Evolutionary conservation across 2,797 vertebrate species (phyloP), one percentile per base, ranked within the genome.

Genomic region (Poliocrania exsul): DNA sequence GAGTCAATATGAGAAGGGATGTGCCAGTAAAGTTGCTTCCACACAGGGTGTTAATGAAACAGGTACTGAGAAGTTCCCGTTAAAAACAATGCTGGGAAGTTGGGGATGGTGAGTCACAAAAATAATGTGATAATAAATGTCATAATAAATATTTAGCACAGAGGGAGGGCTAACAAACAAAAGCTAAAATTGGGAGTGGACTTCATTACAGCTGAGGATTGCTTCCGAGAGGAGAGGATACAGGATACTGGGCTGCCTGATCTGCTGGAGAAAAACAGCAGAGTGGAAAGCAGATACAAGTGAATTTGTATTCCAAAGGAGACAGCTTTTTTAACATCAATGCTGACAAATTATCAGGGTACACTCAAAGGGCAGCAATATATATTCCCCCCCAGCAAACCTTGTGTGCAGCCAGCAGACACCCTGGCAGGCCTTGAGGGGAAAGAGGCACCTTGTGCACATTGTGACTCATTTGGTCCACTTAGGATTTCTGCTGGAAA

Each of bases 161-260:
- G 82, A 64, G 88, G 91, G 82, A 90, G 56, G 37, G 47, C 85
- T 56, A 85, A 78, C 31, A 73, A 94, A 88, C 60, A 65, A 53
- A 66, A 85, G 82, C 61, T 88, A 86, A 85, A 77, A 35, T 64
- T 54, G 71, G 80, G 75, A 89, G 33, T 37, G 51, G 79, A 78
- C 71, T 77, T 82, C 49, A n/a, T 60, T 85, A 56, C 33, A 81
- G 82, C 49, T 65, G 16, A 91, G 61, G 29, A 29, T 91, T 90
- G 75, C 71, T 90, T 91, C 21, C 1, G 16, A 77, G 46, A 57
- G 37, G 17, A 58, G 69, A 78, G 86, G 44, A 77, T 28, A 58
- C 31, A 81, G n/a, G 78, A 58, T 25, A 8, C 4, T 4, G 60
- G 72, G 57, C 87, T 91, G 79, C 85, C 57, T 83, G 37, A 42